Conservation (phyloP, 2,113 vertebrate species). For the Colaptes auratus region DNA sequence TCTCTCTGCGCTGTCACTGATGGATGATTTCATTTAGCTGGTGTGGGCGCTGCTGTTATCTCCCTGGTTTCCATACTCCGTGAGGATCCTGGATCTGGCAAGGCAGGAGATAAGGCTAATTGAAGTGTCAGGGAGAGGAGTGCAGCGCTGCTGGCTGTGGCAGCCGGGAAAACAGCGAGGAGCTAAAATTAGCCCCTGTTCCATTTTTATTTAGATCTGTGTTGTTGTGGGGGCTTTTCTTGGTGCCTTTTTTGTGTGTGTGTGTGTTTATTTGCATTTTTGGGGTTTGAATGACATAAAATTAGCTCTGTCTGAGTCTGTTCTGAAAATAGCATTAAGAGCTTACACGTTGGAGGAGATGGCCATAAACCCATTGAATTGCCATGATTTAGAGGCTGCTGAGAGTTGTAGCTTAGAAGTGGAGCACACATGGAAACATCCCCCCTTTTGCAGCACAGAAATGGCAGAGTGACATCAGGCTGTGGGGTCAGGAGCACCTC, state of each 20-base stretch:
- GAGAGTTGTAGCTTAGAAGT: background rate
- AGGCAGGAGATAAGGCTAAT: background rate
- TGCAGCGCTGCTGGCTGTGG: background rate
- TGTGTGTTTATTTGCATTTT: slow-evolving; percentile 19
- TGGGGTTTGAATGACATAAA: slow-evolving; percentile 11
- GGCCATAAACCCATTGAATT: background rate
- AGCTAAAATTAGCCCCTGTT: slow-evolving; percentile 28
- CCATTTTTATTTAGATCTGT: background rate
- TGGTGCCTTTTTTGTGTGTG: background rate
- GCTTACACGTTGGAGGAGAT: background rate
- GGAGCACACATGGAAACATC: background rate
- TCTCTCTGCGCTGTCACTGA: background rate
- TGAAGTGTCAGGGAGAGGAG: slow-evolving; percentile 21
- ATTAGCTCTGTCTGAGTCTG: slow-evolving; percentile 5
- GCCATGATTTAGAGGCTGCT: background rate
- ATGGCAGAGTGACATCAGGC: background rate
- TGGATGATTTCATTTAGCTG: background rate
- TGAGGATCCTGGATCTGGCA: background rate
- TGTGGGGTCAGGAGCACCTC: background rate
- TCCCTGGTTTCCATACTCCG: background rate
- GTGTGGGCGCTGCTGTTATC: background rate
- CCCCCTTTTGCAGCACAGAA: background rate
- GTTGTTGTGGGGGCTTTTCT: slow-evolving; percentile 7
- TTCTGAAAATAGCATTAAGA: slow-evolving; percentile 10
- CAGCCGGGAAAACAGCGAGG: background rate